Evolutionary conservation across 2,113 vertebrate species (phyloP).

Genomic region (Corydoras maculifer): DNA sequence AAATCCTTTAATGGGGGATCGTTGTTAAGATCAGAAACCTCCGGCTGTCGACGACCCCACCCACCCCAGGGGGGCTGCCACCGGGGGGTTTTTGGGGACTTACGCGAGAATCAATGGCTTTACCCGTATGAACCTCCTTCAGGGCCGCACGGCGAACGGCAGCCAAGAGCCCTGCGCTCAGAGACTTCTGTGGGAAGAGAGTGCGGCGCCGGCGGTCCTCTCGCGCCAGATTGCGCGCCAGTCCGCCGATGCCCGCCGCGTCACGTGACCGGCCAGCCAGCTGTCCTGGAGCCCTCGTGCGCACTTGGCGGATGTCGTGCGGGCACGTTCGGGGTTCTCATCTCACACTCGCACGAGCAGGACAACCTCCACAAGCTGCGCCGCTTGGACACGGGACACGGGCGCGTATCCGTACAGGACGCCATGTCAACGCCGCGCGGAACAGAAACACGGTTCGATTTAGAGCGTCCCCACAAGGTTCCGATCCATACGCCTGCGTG

Average conservation of each 20-base stretch:
- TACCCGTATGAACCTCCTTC: slow-evolving; percentile 28
- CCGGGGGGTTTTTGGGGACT: too few relatives aligned
- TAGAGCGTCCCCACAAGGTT: slow-evolving; percentile 34
- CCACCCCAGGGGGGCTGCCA: too few relatives aligned
- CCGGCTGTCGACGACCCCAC: neutral
- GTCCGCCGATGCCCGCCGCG: slow-evolving; percentile 23
- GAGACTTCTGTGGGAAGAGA: slow-evolving; percentile 7
- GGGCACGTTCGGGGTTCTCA: neutral
- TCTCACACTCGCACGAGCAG: slow-evolving; percentile 7
- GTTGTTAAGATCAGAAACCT: neutral
- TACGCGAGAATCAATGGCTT: slow-evolving; percentile 17
- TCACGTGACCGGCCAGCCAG: slow-evolving; percentile 19
- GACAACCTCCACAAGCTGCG: slow-evolving; percentile 6
- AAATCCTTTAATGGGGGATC: neutral
- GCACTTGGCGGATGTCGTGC: slow-evolving; percentile 33
- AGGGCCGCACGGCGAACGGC: slow-evolving; percentile 12
- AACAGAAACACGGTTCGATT: slow-evolving; percentile 46
- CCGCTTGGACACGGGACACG: slow-evolving; percentile 32
- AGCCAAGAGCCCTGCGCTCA: slow-evolving; percentile 16
- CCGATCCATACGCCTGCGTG: slow-evolving; percentile 40
- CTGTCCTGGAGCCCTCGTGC: slow-evolving; percentile 40
- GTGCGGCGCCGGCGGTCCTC: slow-evolving; percentile 22
- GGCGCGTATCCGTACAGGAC: slow-evolving; percentile 28
- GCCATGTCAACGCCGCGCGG: slow-evolving; percentile 33
- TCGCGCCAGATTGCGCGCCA: slow-evolving; percentile 27